Evolutionary conservation across 2,113 vertebrate genomes (phyloP).

Genomic region (Rhegmatorhina hoffmannsi): DNA sequence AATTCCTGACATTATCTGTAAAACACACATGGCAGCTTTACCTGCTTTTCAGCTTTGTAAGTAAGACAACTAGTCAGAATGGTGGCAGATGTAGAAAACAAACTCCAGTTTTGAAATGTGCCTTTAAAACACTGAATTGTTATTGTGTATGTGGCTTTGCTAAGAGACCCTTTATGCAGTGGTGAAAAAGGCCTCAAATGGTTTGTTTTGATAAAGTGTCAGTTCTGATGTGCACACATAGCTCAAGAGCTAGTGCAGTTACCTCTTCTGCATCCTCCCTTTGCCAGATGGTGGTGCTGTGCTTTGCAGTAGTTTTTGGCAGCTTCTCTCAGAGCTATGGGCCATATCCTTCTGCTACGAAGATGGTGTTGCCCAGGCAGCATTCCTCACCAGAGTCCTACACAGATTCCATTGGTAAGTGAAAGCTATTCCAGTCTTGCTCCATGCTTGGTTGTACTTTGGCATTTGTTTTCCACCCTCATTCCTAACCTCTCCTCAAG

Average conservation of each 20-base stretch:
- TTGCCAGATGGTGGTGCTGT: conserved; percentile 88
- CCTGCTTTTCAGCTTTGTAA: neutral
- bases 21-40: neutral
- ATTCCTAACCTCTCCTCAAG: neutral
- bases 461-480: neutral
- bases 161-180: neutral
- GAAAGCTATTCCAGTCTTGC: neutral
- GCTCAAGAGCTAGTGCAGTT: neutral
- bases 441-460: neutral
- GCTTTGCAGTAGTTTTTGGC: conserved; percentile 91
- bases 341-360: conserved; percentile 84
- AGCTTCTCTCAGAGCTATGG: conserved; percentile 88
- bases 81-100: neutral
- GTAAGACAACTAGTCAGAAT: neutral
- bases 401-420: conserved; percentile 86
- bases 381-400: conserved; percentile 85
- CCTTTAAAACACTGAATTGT: neutral
- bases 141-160: neutral
- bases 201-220: neutral
- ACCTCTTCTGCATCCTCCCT: neutral
- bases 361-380: conserved; percentile 82
- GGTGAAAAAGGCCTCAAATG: neutral
- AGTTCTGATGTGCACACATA: neutral
- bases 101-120: neutral
- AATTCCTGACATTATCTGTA: neutral